These are phyloP conservation scores for Melopsittacus undulatus DNA, from an alignment of 2,797 vertebrate species.

Conservation along the genomic window DNA sequence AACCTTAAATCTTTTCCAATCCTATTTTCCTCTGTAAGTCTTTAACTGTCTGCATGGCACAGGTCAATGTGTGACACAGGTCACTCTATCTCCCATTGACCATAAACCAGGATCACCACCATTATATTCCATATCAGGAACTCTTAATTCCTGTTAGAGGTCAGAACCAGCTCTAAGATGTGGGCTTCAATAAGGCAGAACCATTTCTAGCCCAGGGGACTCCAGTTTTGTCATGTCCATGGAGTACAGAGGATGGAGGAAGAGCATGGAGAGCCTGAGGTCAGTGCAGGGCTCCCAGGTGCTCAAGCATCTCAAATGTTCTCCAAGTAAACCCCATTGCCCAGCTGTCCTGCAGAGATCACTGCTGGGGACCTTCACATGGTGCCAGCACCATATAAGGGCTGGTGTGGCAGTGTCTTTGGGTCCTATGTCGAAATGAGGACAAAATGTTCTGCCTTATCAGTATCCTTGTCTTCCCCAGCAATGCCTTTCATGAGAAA, in stretches of 20 bases:
- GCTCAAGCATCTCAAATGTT: not conserved
- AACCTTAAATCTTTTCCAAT: not conserved
- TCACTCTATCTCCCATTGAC: not conserved
- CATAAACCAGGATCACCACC: too few species aligned
- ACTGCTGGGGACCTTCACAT: not conserved
- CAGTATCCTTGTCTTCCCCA: too few species aligned
- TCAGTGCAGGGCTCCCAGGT: not conserved
- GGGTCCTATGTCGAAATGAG: accelerated
- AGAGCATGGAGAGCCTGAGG: not conserved
- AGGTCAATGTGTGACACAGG: not conserved
- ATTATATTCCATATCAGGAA: too few species aligned
- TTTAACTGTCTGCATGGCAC: not conserved
- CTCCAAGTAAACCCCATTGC: not conserved
- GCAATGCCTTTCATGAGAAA: not conserved
- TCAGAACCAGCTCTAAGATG: not conserved
- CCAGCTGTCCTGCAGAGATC: not conserved
- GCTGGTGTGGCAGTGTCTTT: not conserved
- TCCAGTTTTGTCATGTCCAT: not conserved
- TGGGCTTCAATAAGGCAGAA: not conserved
- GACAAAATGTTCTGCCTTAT: not conserved
- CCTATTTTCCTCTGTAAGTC: not conserved
- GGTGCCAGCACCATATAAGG: not conserved
- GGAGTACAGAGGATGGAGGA: not conserved
- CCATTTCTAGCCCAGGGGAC: not conserved
- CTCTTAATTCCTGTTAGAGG: too few species aligned